Percentiles rank a stretch among this genome's conserved stretches.
These are phyloP conservation scores for Thalassophryne amazonica DNA, from an alignment of 2,797 vertebrate genomes.

Conservation along the genomic window DNA sequence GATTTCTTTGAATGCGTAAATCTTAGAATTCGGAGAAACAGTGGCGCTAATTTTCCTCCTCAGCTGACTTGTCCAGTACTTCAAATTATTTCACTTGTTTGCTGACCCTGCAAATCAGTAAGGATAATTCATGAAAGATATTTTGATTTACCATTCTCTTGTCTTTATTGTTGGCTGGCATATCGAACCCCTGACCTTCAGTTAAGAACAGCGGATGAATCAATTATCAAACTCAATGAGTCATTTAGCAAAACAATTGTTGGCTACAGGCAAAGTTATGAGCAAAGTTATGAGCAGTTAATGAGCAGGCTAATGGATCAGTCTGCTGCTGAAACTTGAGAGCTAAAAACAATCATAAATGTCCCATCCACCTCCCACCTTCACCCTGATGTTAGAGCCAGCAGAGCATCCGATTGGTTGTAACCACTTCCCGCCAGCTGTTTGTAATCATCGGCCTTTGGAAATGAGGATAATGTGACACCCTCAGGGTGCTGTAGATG, in stretches of 20 bases:
- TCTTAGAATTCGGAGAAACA: constrained; percentile 10
- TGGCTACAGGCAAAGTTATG: background rate
- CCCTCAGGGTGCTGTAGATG: constrained; percentile 42
- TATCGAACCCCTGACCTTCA: too few species aligned
- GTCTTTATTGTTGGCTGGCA: too few species aligned
- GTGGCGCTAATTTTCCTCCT: background rate
- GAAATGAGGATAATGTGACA: constrained; percentile 54
- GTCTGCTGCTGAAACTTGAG: background rate
- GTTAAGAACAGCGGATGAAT: too few species aligned
- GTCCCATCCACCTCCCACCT: constrained; percentile 3
- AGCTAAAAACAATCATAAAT: constrained; percentile 10
- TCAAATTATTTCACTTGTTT: too few species aligned
- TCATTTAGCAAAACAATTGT: too few species aligned
- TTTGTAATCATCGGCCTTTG: constrained; percentile 65
- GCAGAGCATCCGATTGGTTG: constrained; percentile 26
- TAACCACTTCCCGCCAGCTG: constrained; percentile 48
- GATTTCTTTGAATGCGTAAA: constrained; percentile 18
- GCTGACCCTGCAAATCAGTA: too few species aligned
- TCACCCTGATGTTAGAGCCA: constrained; percentile 40
- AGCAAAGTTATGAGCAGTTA: too few species aligned
- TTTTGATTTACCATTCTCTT: too few species aligned
- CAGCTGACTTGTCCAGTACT: constrained; percentile 13
- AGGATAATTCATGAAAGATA: too few species aligned
- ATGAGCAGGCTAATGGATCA: background rate
- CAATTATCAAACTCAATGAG: too few species aligned